Evolutionary conservation across 2,888 invertebrate genomes (phyloP), one percentile per base, ranked within the genome.

Genomic region (Xestia sexstrigata): DNA sequence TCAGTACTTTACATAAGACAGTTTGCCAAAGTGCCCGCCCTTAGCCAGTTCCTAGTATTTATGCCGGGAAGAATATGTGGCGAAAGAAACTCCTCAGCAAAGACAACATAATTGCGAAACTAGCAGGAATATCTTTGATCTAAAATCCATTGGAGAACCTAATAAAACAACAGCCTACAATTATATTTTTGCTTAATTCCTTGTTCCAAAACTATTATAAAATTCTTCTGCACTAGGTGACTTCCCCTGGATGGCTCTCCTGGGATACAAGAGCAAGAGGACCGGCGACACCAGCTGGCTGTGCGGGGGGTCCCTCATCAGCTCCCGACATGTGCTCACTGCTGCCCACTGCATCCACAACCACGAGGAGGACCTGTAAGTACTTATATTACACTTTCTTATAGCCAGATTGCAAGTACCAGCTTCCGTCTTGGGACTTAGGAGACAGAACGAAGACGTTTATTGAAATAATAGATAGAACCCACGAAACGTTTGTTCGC

Each of bases 211-310:
- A 17, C 68, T 1, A 39, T 20, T 30, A 52, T 78, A n/a, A 70
- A 70, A 70, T 15, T 0, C 62, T 81, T 55, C 4, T 2, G 3
- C 35, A 11, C 15, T 71, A 88, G 88, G 98, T 35, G 97, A 98
- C 71, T 98, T 98, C 97, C 98, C 98, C 0, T 99, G 98, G 98
- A 97, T 98, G 87, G 97, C 97, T 0, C 97, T 98, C 6, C 94
- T 98, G 58, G 98, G 98, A 0, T 98, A 98, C 91, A 96, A 95
- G 82, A 88, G 93, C 94, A 47, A 94, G 90, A 65, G 89, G 79
- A 7, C 90, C 83, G 86, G 96, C 91, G 71, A 93, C 84, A 93
- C 97, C 92, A 74, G 97, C 97, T 95, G 97, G 96, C 90, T 94
- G 62, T 98, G 98, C 88, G 99, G 98, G 0, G 98, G 98, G 5